These are phyloP conservation scores for Lucinisca nassula DNA, from an alignment of 2,888 invertebrate genomes.

Conservation along the genomic window DNA sequence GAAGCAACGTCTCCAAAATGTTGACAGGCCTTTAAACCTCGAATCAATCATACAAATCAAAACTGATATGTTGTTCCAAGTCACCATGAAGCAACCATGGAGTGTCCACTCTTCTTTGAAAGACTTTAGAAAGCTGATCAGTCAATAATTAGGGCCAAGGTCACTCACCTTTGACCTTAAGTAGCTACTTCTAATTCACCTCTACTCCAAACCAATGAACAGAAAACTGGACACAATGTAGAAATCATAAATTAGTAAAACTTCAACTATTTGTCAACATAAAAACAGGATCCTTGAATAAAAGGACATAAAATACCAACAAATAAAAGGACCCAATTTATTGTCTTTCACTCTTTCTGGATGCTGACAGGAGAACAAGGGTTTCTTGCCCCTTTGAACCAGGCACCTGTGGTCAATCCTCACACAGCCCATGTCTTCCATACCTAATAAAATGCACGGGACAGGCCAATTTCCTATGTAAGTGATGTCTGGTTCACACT, in stretches of 20 bases:
- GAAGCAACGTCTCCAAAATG: too few relatives aligned
- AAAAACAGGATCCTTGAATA: not conserved
- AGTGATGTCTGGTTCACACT: too few relatives aligned
- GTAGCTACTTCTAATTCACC: not conserved
- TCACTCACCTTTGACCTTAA: not conserved
- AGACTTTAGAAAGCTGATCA: too few relatives aligned
- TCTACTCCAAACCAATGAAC: not conserved
- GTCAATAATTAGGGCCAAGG: not conserved
- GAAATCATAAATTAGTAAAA: not conserved
- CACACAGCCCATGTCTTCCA: too few relatives aligned
- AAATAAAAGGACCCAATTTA: not conserved
- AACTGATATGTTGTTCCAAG: too few relatives aligned
- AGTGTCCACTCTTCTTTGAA: too few relatives aligned
- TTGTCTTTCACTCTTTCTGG: not conserved
- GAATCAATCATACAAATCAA: too few relatives aligned
- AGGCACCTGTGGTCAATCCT: conserved; percentile 1
- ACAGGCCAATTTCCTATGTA: too few relatives aligned
- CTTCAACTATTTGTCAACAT: not conserved
- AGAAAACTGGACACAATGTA: not conserved
- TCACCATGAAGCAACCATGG: too few relatives aligned
- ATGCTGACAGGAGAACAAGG: not conserved
- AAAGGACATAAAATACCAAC: not conserved
- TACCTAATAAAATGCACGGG: too few relatives aligned
- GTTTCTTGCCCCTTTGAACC: not conserved
- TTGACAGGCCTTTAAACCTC: too few relatives aligned